Evolutionary conservation across 2,888 invertebrate species (phyloP).

Genomic region (Eupithecia subfuscata): DNA sequence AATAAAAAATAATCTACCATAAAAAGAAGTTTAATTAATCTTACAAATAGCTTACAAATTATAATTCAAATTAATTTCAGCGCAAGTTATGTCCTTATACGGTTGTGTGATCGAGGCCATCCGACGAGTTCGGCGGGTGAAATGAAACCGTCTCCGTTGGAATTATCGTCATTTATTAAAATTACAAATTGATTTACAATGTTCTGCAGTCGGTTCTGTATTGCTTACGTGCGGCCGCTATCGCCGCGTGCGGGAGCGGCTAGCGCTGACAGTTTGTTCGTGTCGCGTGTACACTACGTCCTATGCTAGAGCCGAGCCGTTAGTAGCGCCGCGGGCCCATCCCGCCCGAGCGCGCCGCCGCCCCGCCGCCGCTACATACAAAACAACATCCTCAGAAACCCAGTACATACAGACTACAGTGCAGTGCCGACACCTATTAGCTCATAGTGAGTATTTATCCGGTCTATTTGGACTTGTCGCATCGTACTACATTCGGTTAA

Average conservation of each 20-base stretch:
- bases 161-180: constrained; percentile 63
- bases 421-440: constrained; percentile 50
- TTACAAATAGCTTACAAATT: constrained; percentile 61
- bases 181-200: constrained; percentile 62
- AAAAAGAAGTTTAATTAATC: constrained; percentile 69
- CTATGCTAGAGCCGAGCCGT: constrained; percentile 45
- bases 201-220: constrained; percentile 44
- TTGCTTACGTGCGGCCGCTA: constrained; percentile 44
- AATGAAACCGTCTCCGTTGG: constrained; percentile 63
- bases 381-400: constrained; percentile 49
- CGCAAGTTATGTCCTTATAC: constrained; percentile 47
- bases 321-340: constrained; percentile 79
- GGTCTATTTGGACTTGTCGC: not conserved
- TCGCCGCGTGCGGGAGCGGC: constrained; percentile 39
- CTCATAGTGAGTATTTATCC: constrained; percentile 50
- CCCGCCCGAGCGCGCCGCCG: constrained; percentile 66
- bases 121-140: constrained; percentile 49
- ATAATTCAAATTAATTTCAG: constrained; percentile 36
- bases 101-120: constrained; percentile 35
- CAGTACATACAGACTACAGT: constrained; percentile 32
- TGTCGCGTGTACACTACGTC: constrained; percentile 46
- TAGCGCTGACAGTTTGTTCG: constrained; percentile 49
- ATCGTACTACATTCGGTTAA: constrained; percentile 14
- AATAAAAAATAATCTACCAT: constrained; percentile 53
- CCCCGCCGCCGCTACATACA: constrained; percentile 69